Conservation (phyloP, 2,113 vertebrate species). For the Ptyas mucosa region DNA sequence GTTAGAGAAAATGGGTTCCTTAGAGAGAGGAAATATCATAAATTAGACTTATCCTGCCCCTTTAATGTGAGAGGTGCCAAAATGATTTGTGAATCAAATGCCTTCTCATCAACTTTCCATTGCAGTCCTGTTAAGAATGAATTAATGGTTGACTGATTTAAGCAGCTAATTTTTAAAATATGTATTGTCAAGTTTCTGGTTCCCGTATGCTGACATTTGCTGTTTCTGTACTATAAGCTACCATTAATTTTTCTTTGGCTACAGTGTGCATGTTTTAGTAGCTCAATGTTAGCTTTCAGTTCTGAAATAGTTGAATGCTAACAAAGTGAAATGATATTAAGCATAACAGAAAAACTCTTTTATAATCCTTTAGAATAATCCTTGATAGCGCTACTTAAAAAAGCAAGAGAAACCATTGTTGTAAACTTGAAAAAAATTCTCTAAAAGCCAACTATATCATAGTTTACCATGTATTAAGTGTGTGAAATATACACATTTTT, state of each 20-base stretch:
- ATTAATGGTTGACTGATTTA: slow-evolving; percentile 43
- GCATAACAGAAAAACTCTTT: slow-evolving; percentile 37
- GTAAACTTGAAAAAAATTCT: slow-evolving; percentile 31
- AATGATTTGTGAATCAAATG: slow-evolving; percentile 46
- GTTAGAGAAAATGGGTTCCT: background rate
- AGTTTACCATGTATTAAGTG: slow-evolving; percentile 3
- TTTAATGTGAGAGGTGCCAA: background rate
- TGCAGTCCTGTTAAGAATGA: slow-evolving; percentile 30
- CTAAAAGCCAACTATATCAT: slow-evolving; percentile 43
- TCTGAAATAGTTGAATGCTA: slow-evolving; percentile 29
- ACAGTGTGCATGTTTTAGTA: slow-evolving; percentile 44
- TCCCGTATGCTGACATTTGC: slow-evolving; percentile 41
- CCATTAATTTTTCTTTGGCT: slow-evolving; percentile 49
- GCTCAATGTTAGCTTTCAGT: slow-evolving; percentile 34
- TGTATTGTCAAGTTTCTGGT: slow-evolving; percentile 38
- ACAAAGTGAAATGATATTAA: slow-evolving; percentile 41
- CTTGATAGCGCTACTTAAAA: slow-evolving; percentile 35
- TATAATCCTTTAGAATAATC: slow-evolving; percentile 19
- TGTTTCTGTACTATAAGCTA: slow-evolving; percentile 40
- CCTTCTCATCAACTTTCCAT: slow-evolving; percentile 25
- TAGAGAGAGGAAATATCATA: slow-evolving; percentile 12
- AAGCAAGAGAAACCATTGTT: slow-evolving; percentile 8
- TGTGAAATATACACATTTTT: background rate
- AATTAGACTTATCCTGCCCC: slow-evolving; percentile 21
- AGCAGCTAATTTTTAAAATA: slow-evolving; percentile 39